phyloP scores from a whole-genome alignment of 2,797 vertebrate genomes.

The Sebastiscus albofasciatus region DNA sequence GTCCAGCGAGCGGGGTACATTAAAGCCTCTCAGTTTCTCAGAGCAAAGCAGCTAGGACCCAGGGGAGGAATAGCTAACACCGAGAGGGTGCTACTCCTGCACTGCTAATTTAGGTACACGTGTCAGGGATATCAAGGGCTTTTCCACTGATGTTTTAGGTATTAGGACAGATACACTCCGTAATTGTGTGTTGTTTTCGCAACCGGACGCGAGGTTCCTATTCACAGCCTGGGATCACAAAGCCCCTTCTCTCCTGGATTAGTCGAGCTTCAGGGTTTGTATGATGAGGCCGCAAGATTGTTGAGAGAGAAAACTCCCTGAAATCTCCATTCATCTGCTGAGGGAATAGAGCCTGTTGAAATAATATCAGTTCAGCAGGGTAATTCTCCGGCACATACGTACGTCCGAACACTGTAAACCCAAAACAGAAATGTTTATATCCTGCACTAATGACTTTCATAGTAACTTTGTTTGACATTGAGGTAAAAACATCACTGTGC shows the following conservation, averaged over 20 bases:
- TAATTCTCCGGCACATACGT: slow-evolving; percentile 51
- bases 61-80: slow-evolving; percentile 71
- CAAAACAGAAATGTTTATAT: slow-evolving; percentile 62
- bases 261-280: slow-evolving; percentile 55
- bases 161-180: slow-evolving; percentile 66
- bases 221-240: slow-evolving; percentile 61
- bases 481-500: slow-evolving; percentile 40
- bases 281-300: slow-evolving; percentile 65
- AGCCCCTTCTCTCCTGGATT: slow-evolving; percentile 59
- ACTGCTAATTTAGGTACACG: slow-evolving; percentile 77
- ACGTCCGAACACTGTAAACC: slow-evolving; percentile 39
- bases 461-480: slow-evolving; percentile 67
- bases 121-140: slow-evolving; percentile 75
- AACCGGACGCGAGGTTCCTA: slow-evolving; percentile 58
- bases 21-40: slow-evolving; percentile 67
- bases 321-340: slow-evolving; percentile 65
- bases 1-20: slow-evolving; percentile 57
- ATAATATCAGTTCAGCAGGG: slow-evolving; percentile 52
- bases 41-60: slow-evolving; percentile 56
- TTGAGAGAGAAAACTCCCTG: slow-evolving; percentile 78
- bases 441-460: slow-evolving; percentile 54
- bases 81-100: slow-evolving; percentile 64
- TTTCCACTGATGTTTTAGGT: slow-evolving; percentile 73
- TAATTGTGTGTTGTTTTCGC: slow-evolving; percentile 76
- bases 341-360: slow-evolving; percentile 67